Base-by-base conservation (phyloP, 2,888 invertebrate genomes). In the Portevinia maculata region DNA sequence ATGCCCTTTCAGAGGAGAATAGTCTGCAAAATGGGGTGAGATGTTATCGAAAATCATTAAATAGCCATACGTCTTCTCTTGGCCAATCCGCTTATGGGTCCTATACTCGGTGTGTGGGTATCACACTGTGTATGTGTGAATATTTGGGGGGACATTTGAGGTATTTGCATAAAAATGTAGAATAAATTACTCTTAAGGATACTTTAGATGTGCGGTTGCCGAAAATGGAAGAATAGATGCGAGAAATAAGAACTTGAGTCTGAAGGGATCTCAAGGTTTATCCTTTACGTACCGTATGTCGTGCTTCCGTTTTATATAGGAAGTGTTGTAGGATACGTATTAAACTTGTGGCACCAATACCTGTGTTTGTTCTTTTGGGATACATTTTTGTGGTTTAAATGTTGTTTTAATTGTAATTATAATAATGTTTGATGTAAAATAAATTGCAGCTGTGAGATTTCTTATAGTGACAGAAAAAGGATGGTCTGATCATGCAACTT, bases 11-110 rank as follows among this genome's bases (percentile, higher is more conserved):
- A 60, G 65, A 65, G 44, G 55, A 65, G 65, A 70, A 83, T 60
- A 46, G 76, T 71, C 71, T 71, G 53, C 62, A 19, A 67, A 67
- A 83, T 78, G 78, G 78, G 83, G 83, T 73, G 83, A 73, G 83
- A 83, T 83, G 78, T 83, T 83, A 83, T 83, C 83, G 83, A 83
- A 83, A 83, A 83, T 83, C 78, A 83, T 83, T 83, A 83, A 83
- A 83, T 78, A 78, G 83, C 78, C 78, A 83, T 83, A 78, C 65
- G 57, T 83, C 83, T 83, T 83, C 65, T 78, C 78, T 83, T 78
- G 78, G 67, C 71, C 83, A 83, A 83, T 83, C 83, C 83, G 83
- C 70, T 83, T 83, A 83, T 83, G 76, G 78, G 59, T 60, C 64
- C 78, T 48, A 9, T 8, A 32, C 41, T 19, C 30, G 41, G 17